Conservation (phyloP, 2,113 vertebrate genomes). For the Forbesichthys papilliferus region DNA sequence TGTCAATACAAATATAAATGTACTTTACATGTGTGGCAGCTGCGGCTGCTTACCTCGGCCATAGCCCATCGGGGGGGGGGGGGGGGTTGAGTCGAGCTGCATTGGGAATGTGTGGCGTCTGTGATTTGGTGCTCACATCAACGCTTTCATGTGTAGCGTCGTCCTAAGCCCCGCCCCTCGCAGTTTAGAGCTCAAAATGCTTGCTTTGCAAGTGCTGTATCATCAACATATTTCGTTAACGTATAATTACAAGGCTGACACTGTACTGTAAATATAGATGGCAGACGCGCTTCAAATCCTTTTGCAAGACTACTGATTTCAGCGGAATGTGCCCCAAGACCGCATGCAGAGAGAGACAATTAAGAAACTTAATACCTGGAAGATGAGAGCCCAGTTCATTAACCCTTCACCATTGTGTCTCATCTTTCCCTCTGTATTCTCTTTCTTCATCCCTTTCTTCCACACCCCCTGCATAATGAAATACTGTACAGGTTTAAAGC, state of each 20-base stretch:
- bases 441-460: constrained; percentile 8
- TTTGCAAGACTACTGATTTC: constrained; percentile 23
- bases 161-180: constrained; percentile 10
- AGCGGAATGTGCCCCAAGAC: background rate
- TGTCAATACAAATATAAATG: constrained; percentile 92
- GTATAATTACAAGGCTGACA: constrained; percentile 1
- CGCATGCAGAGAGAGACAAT: constrained; percentile 45
- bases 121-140: constrained; percentile 49
- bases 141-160: constrained; percentile 30
- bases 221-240: constrained; percentile 6
- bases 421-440: constrained; percentile 10
- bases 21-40: constrained; percentile 70
- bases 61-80: constrained; percentile 42
- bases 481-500: constrained; percentile 37
- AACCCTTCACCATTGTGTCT: constrained; percentile 48
- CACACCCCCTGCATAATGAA: constrained; percentile 34
- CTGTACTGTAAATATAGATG: constrained; percentile 27
- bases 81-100: constrained; percentile 62
- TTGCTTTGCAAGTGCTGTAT: constrained; percentile 2
- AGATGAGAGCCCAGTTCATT: constrained; percentile 55
- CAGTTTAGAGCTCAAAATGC: background rate
- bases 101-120: constrained; percentile 50
- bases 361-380: constrained; percentile 43
- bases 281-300: constrained; percentile 16
- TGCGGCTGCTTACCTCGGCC: constrained; percentile 59